phyloP scores from a whole-genome alignment of 2,113 vertebrate genomes.

The Oncorhynchus nerka region DNA sequence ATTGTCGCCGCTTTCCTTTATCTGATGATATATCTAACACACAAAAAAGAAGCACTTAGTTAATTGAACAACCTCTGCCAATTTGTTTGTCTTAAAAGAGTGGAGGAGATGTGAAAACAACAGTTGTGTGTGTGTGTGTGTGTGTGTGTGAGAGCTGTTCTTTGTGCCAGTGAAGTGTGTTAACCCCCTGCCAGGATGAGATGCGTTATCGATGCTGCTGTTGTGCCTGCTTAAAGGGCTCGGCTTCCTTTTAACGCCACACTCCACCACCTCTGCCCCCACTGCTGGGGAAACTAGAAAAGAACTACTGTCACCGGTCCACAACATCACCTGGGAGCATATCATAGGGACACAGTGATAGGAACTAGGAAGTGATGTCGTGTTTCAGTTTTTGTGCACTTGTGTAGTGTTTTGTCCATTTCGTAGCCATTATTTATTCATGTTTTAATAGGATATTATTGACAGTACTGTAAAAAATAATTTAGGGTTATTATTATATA shows the following conservation, averaged over 20 bases:
- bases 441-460: neutral
- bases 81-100: constrained; percentile 75
- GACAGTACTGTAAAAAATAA: too few species aligned
- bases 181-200: constrained; percentile 81
- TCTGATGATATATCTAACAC: constrained; percentile 64
- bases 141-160: neutral
- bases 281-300: constrained; percentile 37
- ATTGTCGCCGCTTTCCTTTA: constrained; percentile 49
- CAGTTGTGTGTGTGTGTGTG: constrained; percentile 72
- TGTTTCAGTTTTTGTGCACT: constrained; percentile 1
- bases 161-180: constrained; percentile 8
- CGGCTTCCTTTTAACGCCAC: constrained; percentile 87
- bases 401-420: neutral
- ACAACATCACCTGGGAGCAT: too few species aligned
- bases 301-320: constrained; percentile 50
- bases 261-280: constrained; percentile 68
- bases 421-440: constrained; percentile 8
- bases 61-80: constrained; percentile 84
- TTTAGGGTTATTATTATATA: too few species aligned
- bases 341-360: too few species aligned
- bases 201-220: constrained; percentile 96
- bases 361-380: constrained; percentile 38
- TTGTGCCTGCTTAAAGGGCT: constrained; percentile 96
- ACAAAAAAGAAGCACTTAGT: constrained; percentile 49
- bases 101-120: constrained; percentile 76